Percentiles rank a stretch among this genome's conserved stretches.
These are phyloP conservation scores for Trogon melanurus DNA, from an alignment of 2,113 vertebrate species.

Conservation along the genomic window DNA sequence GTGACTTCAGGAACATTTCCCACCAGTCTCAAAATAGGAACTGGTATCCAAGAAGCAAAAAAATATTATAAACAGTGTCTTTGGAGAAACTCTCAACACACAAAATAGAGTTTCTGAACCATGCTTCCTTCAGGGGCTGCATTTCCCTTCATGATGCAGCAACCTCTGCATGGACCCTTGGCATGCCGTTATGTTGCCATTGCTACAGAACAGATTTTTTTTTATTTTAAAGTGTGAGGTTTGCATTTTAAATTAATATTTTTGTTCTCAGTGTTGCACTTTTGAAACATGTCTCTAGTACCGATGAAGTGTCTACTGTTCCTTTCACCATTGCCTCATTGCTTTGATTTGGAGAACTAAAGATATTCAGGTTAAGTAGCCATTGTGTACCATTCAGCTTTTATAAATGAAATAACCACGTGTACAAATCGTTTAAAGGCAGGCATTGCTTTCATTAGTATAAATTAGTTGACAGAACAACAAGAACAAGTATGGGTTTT, in stretches of 20 bases:
- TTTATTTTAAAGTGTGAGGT: neutral
- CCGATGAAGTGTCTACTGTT: slow-evolving; percentile 28
- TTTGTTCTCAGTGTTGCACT: slow-evolving; percentile 6
- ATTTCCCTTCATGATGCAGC: neutral
- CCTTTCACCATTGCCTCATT: slow-evolving; percentile 34
- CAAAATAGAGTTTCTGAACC: neutral
- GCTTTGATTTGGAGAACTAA: slow-evolving; percentile 51
- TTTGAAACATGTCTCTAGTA: slow-evolving; percentile 19
- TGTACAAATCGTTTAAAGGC: neutral
- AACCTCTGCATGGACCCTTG: neutral
- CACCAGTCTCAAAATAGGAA: slow-evolving; percentile 37
- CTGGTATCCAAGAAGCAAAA: neutral
- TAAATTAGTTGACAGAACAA: neutral
- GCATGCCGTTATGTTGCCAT: neutral
- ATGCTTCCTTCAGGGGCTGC: neutral
- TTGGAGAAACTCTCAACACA: neutral
- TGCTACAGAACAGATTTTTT: neutral
- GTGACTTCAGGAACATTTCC: neutral
- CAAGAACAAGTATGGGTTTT: neutral
- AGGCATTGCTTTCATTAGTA: neutral
- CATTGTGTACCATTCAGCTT: neutral
- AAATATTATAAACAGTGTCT: neutral
- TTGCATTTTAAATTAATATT: slow-evolving; percentile 7
- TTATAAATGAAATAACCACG: neutral
- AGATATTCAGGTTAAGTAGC: slow-evolving; percentile 43